Conservation (phyloP, 2,888 invertebrate genomes). For the Bibio marci region DNA sequence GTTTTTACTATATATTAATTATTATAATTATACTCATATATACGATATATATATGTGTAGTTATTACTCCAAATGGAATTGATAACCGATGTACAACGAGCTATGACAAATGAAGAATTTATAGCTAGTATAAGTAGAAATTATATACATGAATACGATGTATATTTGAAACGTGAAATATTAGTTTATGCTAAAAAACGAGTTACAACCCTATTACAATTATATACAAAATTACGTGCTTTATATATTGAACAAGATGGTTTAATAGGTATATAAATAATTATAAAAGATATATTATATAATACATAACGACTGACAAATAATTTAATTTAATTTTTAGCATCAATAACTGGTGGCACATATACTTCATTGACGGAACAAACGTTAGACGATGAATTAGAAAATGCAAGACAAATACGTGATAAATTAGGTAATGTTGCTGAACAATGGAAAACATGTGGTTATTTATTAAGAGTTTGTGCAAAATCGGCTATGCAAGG, state of each 20-base stretch:
- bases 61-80: conserved; percentile 23
- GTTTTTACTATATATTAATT: too few relatives aligned
- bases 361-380: conserved; percentile 26
- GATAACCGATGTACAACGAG: conserved; percentile 21
- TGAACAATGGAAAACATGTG: conserved; percentile 29
- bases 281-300: too few relatives aligned
- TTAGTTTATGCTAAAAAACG: conserved; percentile 23
- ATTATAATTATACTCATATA: too few relatives aligned
- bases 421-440: conserved; percentile 26
- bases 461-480: conserved; percentile 21
- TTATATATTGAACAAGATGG: conserved; percentile 26
- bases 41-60: conserved; percentile 14
- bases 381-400: conserved; percentile 22
- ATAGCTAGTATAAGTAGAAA: conserved; percentile 26
- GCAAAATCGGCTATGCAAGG: conserved; percentile 22
- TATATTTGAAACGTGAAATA: conserved; percentile 22
- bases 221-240: conserved; percentile 21
- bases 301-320: background rate
- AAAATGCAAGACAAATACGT: conserved; percentile 22
- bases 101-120: conserved; percentile 27
- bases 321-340: conserved; percentile 13
- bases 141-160: conserved; percentile 18
- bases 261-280: conserved; percentile 18
- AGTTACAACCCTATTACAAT: conserved; percentile 17
- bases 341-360: conserved; percentile 25